A percentile compares a stretch with the other conserved stretches of the same genome.
Evolutionary conservation across 2,113 vertebrate species (phyloP).

Genomic region (Microcebus tavaratra): DNA sequence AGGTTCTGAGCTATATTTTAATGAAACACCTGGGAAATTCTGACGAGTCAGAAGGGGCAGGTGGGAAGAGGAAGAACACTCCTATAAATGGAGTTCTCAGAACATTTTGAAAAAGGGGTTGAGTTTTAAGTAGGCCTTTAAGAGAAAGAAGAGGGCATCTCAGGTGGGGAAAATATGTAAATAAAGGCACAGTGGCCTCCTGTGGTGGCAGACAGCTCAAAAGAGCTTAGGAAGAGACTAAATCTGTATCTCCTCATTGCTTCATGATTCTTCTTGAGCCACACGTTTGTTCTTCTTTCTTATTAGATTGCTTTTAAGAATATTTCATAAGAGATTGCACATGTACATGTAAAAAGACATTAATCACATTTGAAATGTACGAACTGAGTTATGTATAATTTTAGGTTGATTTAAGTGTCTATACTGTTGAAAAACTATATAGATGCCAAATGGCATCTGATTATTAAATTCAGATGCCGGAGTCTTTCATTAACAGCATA

Average conservation of each 20-base stretch:
- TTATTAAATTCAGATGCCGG: constrained; percentile 50
- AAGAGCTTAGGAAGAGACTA: not conserved
- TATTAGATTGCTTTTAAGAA: constrained; percentile 6
- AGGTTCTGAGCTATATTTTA: not conserved
- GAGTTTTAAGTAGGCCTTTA: not conserved
- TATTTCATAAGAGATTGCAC: constrained; percentile 26
- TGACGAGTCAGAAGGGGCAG: not conserved
- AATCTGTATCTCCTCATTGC: not conserved
- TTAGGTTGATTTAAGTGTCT: constrained; percentile 47
- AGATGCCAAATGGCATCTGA: constrained; percentile 31
- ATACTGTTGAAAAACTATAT: constrained; percentile 25
- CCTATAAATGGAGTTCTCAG: not conserved
- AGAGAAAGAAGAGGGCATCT: not conserved
- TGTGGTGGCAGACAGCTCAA: not conserved
- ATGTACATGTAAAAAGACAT: constrained; percentile 26
- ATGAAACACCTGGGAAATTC: not conserved
- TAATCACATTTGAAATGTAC: constrained; percentile 22
- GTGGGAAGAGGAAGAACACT: not conserved
- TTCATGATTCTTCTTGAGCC: not conserved
- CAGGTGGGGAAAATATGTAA: not conserved
- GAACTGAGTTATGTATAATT: not conserved
- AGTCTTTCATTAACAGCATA: constrained; percentile 24
- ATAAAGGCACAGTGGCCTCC: not conserved
- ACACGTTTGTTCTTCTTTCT: not conserved
- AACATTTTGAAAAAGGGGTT: not conserved